Conservation (phyloP, 2,113 vertebrate genomes). For the Catharus bicknelli region DNA sequence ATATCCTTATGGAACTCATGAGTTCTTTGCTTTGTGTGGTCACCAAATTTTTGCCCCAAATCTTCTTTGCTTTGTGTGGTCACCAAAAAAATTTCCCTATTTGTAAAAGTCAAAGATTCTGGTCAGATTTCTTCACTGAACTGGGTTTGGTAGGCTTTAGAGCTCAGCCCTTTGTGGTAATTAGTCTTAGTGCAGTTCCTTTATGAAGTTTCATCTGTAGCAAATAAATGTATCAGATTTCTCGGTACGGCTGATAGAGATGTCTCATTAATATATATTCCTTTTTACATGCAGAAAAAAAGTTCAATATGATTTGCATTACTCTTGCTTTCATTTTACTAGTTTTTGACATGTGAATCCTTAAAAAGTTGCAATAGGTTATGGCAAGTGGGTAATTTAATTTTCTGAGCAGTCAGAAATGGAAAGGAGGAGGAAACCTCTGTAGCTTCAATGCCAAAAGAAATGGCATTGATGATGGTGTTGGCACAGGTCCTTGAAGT, state of each 20-base stretch:
- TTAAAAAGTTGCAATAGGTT: background rate
- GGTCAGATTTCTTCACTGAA: background rate
- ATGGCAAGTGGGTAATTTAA: background rate
- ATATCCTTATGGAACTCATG: background rate
- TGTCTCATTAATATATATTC: background rate
- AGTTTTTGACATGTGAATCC: background rate
- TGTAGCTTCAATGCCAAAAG: background rate
- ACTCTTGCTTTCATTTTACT: background rate
- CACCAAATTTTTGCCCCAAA: background rate
- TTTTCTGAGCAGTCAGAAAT: background rate
- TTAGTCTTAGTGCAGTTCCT: background rate
- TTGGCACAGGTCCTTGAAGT: background rate
- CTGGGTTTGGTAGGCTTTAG: background rate
- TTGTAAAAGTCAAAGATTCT: background rate
- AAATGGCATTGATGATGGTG: background rate
- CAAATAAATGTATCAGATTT: background rate
- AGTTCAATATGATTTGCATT: background rate
- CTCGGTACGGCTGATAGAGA: background rate
- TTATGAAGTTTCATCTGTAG: background rate
- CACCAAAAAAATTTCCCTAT: background rate
- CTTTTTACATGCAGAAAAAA: background rate
- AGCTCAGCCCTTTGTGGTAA: background rate
- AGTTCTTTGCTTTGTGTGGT: background rate
- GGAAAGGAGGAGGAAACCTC: background rate
- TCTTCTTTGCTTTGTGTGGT: background rate